Base-by-base conservation (phyloP, 2,888 invertebrate species). In the Furcula furcula region DNA sequence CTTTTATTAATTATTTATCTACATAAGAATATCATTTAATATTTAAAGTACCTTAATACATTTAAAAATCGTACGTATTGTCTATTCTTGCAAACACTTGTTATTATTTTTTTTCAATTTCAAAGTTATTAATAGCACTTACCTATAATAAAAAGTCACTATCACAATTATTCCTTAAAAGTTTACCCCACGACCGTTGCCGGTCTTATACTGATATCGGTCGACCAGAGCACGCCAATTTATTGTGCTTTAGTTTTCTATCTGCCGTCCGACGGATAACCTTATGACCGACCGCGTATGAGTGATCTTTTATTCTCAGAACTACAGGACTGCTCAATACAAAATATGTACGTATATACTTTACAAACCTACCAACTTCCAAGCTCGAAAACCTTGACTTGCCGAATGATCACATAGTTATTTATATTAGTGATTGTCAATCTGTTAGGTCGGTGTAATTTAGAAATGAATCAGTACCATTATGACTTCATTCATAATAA, bases 281-380 rank as follows among this genome's bases (percentile, higher is more conserved):
- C 86, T 67, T 51, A 54, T 59, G 72, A 54, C 72, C 59, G 72
- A 54, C 72, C 57, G 65, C 71, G 70, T 73, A 69, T 72, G 72
- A 75, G 61, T 70, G 73, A 73, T 74, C 61, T 59, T 55, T 57
- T 67, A 68, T 86, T 87, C 86, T 75, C 57, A 80, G 86, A 87
- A 87, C 38, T 47, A 46, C 43, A 46, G 50, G 46, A 60, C 59
- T 66, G 73, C 73, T 76, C 74, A 76, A 76, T 75, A 75, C 47
- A 32, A 40, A 46, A 14, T 2, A 10, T 4, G 4, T n/a, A 51
- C 30, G 45, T 42, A 31, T 52, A n/a, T n/a, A n/a, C n/a, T 40
- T 37, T 47, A 49, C 46, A 52, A n/a, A 53, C 44, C 39, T 29
- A 46, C 37, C 54, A 63, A 46, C 47, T 44, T 49, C 38, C 38